Percentiles rank a stretch among this genome's conserved stretches.
Evolutionary conservation across 2,888 invertebrate genomes (phyloP).

Genomic region (Platynereis dumerilii): DNA sequence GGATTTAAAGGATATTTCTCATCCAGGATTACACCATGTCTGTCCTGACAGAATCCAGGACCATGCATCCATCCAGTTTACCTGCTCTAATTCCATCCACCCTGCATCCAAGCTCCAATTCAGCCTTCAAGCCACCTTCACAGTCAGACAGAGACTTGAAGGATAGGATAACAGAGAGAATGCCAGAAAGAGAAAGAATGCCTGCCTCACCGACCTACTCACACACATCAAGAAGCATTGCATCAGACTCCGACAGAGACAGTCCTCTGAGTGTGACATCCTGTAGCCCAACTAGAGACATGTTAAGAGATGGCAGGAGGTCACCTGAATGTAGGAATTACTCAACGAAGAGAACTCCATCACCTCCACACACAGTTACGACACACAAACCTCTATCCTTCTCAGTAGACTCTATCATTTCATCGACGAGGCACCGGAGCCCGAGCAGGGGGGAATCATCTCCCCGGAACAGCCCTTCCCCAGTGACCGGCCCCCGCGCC

Average conservation of each 20-base stretch:
- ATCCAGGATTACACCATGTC: neutral
- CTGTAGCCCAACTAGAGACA: neutral
- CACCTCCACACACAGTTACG: neutral
- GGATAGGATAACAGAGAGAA: neutral
- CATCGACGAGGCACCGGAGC: neutral
- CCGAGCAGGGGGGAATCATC: neutral
- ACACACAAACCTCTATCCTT: conserved; percentile 13
- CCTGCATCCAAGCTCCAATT: conserved; percentile 16
- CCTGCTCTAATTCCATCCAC: conserved; percentile 10
- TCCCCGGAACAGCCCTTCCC: neutral
- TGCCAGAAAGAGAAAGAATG: neutral
- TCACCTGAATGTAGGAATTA: conserved; percentile 1
- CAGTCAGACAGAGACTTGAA: conserved; percentile 1
- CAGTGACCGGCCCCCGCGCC: too few relatives aligned
- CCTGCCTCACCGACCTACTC: neutral
- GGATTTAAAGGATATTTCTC: neutral
- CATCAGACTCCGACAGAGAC: too few relatives aligned
- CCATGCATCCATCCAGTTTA: neutral
- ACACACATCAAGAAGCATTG: neutral
- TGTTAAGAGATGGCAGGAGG: neutral
- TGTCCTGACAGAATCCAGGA: neutral
- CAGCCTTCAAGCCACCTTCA: conserved; percentile 18
- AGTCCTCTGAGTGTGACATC: neutral
- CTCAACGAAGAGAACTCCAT: neutral
- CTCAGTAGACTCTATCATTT: conserved; percentile 19